Evolutionary conservation across 2,797 vertebrate species (phyloP).

Genomic region (Echiichthys vipera): DNA sequence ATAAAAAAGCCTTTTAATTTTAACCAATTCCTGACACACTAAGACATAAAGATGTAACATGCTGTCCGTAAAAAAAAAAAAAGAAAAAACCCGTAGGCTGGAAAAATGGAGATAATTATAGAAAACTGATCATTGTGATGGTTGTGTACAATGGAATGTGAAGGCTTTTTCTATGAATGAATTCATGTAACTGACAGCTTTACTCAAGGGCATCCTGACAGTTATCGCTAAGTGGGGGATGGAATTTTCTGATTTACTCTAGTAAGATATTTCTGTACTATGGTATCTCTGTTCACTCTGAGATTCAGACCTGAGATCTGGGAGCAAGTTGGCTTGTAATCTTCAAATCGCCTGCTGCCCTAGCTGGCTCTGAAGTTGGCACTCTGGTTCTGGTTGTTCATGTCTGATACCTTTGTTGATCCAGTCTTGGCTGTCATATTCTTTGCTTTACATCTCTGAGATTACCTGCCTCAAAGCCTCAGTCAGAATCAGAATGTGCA

Average conservation of each 20-base stretch:
- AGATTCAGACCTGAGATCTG: not conserved
- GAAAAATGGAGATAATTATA: not conserved
- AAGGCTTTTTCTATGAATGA: conserved; percentile 8
- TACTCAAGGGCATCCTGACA: not conserved
- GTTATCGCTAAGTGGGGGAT: not conserved
- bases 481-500: too few relatives aligned
- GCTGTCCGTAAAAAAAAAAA: not conserved
- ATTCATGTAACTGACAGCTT: not conserved
- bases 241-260: not conserved
- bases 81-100: not conserved
- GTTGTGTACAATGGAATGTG: not conserved
- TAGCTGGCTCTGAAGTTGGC: not conserved
- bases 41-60: not conserved
- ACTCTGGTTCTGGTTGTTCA: not conserved
- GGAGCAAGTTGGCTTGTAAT: not conserved
- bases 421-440: not conserved
- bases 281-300: not conserved
- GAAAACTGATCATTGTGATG: not conserved
- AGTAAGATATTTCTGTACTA: not conserved
- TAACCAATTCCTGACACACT: not conserved
- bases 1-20: not conserved
- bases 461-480: conserved; percentile 1
- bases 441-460: conserved; percentile 16
- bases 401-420: conserved; percentile 9
- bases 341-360: not conserved